Percentiles rank a stretch among this genome's conserved stretches.
Conservation (phyloP, 2,888 invertebrate species). For the Limenitis camilla region DNA sequence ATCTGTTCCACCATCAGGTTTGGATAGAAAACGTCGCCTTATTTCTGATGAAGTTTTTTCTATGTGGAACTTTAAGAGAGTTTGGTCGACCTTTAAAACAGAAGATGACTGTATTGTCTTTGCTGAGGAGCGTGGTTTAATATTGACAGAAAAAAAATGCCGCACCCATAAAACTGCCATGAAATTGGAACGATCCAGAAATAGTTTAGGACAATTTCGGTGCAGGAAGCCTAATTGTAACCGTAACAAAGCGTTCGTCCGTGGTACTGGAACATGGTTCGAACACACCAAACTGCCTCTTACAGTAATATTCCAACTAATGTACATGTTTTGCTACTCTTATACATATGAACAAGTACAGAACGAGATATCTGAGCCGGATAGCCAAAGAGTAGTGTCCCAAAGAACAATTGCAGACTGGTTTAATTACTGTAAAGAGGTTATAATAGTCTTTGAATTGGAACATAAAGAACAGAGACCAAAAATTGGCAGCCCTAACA, state of each 20-base stretch:
- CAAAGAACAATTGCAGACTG: not conserved
- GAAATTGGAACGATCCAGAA: not conserved
- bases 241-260: not conserved
- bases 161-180: not conserved
- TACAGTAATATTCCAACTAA: not conserved
- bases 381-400: not conserved
- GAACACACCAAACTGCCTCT: not conserved
- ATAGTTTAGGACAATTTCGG: not conserved
- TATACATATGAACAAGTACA: not conserved
- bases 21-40: no score
- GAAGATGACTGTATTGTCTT: no score
- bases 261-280: not conserved
- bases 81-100: no score
- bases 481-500: slow-evolving; percentile 23
- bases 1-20: no score
- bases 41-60: no score
- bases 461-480: slow-evolving; percentile 6
- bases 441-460: slow-evolving; percentile 16
- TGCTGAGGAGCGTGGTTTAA: not conserved
- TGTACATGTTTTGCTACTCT: not conserved
- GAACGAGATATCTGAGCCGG: not conserved
- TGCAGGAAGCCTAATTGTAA: not conserved
- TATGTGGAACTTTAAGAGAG: no score
- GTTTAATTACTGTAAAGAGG: slow-evolving; percentile 24
- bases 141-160: not conserved